Evolutionary conservation across 2,797 vertebrate genomes (phyloP).

Genomic region (Crypturellus tataupa): DNA sequence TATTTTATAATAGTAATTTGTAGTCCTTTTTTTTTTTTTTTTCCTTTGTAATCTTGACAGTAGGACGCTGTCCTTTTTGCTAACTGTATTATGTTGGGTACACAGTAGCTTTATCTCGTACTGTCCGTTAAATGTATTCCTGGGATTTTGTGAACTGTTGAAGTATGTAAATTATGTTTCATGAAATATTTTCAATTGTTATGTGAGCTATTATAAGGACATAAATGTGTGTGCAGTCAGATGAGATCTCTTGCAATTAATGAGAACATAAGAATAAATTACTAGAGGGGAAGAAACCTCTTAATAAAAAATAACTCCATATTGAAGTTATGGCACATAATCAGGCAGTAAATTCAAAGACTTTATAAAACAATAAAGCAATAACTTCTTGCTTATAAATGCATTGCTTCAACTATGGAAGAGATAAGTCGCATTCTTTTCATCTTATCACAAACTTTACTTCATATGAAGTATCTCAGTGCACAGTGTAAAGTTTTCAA

Average conservation of each 20-base stretch:
- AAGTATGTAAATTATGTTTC: neutral
- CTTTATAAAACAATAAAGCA: neutral
- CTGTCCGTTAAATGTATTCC: neutral
- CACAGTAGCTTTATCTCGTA: neutral
- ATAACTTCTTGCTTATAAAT: conserved; percentile 1
- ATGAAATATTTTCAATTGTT: neutral
- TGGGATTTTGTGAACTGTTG: neutral
- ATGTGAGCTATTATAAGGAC: neutral
- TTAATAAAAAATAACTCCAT: conserved; percentile 5
- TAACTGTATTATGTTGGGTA: neutral
- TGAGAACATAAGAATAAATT: neutral
- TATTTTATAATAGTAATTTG: neutral
- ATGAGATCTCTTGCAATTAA: neutral
- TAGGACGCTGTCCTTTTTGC: neutral
- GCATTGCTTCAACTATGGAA: neutral
- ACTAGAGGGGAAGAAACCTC: neutral
- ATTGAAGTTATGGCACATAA: neutral
- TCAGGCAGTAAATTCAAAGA: conserved; percentile 10
- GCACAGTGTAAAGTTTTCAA: neutral
- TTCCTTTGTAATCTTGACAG: neutral
- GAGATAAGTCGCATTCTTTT: neutral
- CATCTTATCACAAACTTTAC: neutral
- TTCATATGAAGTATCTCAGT: neutral
- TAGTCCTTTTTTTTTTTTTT: neutral
- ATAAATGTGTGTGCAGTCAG: neutral